Conservation (phyloP, 1,140 invertebrate genomes). For the Colletes latitarsis region DNA sequence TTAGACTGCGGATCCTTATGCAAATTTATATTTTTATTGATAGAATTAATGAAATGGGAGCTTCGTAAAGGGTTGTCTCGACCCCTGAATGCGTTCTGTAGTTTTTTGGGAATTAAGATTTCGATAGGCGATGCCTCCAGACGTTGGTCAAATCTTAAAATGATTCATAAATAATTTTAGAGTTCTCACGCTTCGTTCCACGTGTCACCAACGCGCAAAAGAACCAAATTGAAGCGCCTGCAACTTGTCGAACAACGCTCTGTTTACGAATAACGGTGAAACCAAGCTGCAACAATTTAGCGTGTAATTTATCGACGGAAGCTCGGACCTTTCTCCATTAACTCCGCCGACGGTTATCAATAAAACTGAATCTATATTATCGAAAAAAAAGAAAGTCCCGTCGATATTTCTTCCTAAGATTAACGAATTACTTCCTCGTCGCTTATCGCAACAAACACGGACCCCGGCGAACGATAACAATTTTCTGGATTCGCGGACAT, state of each 20-base stretch:
- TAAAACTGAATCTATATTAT: background rate
- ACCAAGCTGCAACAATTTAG: constrained; percentile 15
- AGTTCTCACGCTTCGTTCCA: too few relatives aligned
- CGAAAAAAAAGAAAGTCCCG: background rate
- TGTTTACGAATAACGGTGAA: constrained; percentile 26
- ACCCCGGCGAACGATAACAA: background rate
- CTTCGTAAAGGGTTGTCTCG: too few relatives aligned
- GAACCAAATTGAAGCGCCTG: background rate
- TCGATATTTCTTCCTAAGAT: background rate
- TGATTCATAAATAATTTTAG: too few relatives aligned
- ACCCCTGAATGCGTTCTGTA: too few relatives aligned
- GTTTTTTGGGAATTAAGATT: too few relatives aligned
- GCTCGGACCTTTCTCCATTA: background rate
- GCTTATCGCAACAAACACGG: constrained; percentile 1
- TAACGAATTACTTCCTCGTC: constrained; percentile 33
- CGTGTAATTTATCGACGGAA: constrained; percentile 15
- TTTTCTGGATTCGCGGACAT: constrained; percentile 14
- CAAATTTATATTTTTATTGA: too few relatives aligned
- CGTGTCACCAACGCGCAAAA: too few relatives aligned
- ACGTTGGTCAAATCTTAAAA: too few relatives aligned
- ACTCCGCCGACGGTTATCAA: background rate
- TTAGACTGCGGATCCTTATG: too few relatives aligned
- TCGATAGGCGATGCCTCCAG: too few relatives aligned
- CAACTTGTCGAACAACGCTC: background rate
- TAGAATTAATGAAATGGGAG: too few relatives aligned